Percentiles rank a stretch among this genome's conserved stretches.
phyloP scores from a whole-genome alignment of 2,888 invertebrate genomes.

The Conomelus anceps region DNA sequence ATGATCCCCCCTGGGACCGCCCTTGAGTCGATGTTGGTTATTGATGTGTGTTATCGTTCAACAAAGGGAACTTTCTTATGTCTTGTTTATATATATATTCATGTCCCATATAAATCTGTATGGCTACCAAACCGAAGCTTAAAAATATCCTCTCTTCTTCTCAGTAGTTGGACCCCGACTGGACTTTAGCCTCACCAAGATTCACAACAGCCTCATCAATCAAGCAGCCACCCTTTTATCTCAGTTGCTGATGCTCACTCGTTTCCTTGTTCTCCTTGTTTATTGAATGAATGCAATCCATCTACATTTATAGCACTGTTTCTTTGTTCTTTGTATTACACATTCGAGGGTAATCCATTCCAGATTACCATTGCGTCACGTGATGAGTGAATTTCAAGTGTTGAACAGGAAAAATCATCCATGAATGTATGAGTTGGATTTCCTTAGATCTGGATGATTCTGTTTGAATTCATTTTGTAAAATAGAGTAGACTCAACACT shows the following conservation, averaged over 20 bases:
- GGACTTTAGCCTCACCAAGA: not conserved
- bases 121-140: too few species aligned
- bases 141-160: too few species aligned
- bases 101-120: too few species aligned
- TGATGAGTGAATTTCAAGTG: not conserved
- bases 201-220: not conserved
- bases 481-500: too few species aligned
- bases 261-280: not conserved
- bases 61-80: not conserved
- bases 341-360: not conserved
- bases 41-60: not conserved
- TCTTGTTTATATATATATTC: too few species aligned
- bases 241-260: not conserved
- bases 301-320: too few species aligned
- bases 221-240: not conserved
- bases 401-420: not conserved
- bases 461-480: too few species aligned
- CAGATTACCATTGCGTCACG: not conserved
- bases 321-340: not conserved
- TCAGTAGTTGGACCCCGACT: not conserved
- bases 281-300: slow-evolving; percentile 4
- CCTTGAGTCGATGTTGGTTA: too few species aligned
- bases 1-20: too few species aligned
- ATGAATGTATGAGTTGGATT: not conserved
- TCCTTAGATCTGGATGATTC: too few species aligned